Evolutionary conservation across 1,140 invertebrate species (phyloP).

Genomic region (Drosophila albomicans): DNA sequence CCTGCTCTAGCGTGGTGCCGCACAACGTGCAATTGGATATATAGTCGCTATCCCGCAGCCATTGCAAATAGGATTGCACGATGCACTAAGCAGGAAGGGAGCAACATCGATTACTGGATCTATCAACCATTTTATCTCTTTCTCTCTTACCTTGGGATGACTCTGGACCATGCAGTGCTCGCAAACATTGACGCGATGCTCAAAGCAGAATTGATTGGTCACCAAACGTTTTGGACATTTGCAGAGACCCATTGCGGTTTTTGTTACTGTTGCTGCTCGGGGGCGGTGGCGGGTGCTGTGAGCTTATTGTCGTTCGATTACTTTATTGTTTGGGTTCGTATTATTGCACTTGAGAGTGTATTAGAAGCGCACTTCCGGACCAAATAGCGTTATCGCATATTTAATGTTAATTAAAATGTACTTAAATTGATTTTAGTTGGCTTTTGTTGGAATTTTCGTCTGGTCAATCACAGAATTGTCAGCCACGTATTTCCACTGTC

Average conservation of each 20-base stretch:
- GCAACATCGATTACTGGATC: too few relatives aligned
- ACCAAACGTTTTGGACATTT: conserved; percentile 98
- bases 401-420: conserved; percentile 17
- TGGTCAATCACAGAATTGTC: conserved; percentile 59
- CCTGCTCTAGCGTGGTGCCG: conserved; percentile 90
- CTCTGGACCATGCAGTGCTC: conserved; percentile 98
- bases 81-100: conserved; percentile 90
- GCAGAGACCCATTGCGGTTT: conserved; percentile 94
- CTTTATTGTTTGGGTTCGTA: not conserved
- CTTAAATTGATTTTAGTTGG: conserved; percentile 28
- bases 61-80: conserved; percentile 98
- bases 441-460: conserved; percentile 58
- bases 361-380: not conserved
- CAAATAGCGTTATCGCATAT: conserved; percentile 52
- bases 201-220: conserved; percentile 99
- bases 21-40: conserved; percentile 96
- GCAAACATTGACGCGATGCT: conserved; percentile 99
- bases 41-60: conserved; percentile 98
- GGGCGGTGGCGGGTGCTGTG: not conserved
- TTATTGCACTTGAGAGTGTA: conserved; percentile 33
- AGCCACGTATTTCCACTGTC: conserved; percentile 68
- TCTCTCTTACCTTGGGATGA: conserved; percentile 93
- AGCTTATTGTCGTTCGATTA: conserved; percentile 12
- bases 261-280: too few relatives aligned
- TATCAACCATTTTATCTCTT: too few relatives aligned